Base-by-base conservation (phyloP, 2,113 vertebrate genomes). In the Planiliza haematocheilus region DNA sequence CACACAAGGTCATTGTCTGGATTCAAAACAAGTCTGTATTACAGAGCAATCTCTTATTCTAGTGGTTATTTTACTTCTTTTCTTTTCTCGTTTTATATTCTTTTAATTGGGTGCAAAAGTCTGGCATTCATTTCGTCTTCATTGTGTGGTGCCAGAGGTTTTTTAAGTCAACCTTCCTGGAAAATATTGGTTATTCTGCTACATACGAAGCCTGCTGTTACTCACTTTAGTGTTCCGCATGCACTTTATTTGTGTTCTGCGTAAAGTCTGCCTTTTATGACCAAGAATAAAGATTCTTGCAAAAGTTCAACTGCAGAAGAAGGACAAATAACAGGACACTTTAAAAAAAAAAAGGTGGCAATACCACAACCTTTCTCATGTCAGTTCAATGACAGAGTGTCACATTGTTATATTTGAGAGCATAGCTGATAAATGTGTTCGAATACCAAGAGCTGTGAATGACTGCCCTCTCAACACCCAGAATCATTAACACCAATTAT, bases 401-500 rank as follows among this genome's bases (percentile, higher is more conserved):
- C 42, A n/a, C 56, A 79, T 81, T 87, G 81, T 78, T 80, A 18
- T 52, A 61, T 83, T 61, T 63, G 56, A 39, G 55, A 69, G 50
- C 52, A 34, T 64, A 21, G 8, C 51, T 79, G 72, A 88, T 74
- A 50, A 73, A 83, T 79, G 64, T 73, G 57, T 1, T 1, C 38
- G 70, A 86, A 86, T 82, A 78, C 76, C 82, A 76, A 81, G 77
- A 71, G 63, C 70, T 73, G 73, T 89, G 89, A 89, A 89, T 67
- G 68, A 81, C 77, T 86, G 86, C 70, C 59, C 79, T 83, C 41
- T 72, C 48, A 81, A 69, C 60, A 30, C 79, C 82, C 78, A 21
- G 37, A 85, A 71, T 89, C 88, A 88, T 92, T 90, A 92, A 84
- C 78, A 77, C 86, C 88, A 92, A 91, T 91, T 90, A 91, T 83